These are phyloP conservation scores for Turritopsis dohrnii DNA, from an alignment of 30 jellyfish, hydroid and myxozoan genomes.

Conservation along the genomic window DNA sequence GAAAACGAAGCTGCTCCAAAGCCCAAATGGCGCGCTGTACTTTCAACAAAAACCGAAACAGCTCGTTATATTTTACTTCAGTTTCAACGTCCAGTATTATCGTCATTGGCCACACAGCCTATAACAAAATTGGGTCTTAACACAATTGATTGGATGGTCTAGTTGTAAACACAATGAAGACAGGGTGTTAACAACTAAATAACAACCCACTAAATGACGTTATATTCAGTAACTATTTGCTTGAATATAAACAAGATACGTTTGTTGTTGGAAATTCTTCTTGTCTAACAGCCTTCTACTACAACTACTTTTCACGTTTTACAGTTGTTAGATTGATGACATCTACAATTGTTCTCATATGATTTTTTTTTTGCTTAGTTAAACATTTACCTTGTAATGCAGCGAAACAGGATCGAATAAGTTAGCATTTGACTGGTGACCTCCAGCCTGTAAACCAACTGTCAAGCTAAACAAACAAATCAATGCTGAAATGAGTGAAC, in stretches of 20 bases:
- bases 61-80: slow-evolving; percentile 53
- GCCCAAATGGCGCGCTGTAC: slow-evolving; percentile 83
- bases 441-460: slow-evolving; percentile 7
- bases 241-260: no score
- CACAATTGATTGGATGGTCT: no score
- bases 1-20: slow-evolving; percentile 56
- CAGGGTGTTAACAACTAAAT: no score
- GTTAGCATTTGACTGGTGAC: slow-evolving; percentile 1
- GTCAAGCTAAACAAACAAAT: slow-evolving; percentile 18
- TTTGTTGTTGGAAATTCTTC: no score
- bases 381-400: slow-evolving; percentile 28
- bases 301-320: no score
- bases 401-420: slow-evolving; percentile 25
- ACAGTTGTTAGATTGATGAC: no score
- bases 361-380: not conserved
- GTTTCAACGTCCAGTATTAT: slow-evolving; percentile 56
- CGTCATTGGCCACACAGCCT: slow-evolving; percentile 71
- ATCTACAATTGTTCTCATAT: no score
- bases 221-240: no score
- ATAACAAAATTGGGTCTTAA: not conserved
- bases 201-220: no score
- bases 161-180: no score
- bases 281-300: no score
- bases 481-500: not conserved
- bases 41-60: slow-evolving; percentile 61